Evolutionary conservation across 2,113 vertebrate genomes (phyloP).

Genomic region (Perognathus longimembris): DNA sequence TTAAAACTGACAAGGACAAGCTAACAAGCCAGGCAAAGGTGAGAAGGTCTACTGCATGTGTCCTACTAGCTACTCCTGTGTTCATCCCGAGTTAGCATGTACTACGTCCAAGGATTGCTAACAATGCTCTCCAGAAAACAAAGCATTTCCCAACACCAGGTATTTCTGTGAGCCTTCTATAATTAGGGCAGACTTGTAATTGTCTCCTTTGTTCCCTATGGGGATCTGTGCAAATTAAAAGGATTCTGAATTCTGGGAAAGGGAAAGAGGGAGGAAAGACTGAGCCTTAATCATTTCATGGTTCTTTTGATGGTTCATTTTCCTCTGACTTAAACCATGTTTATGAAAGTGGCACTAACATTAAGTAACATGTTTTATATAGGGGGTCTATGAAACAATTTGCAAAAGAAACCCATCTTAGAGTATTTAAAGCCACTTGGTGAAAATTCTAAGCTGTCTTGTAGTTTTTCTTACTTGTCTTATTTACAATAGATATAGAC

Average conservation of each 20-base stretch:
- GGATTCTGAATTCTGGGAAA: slow-evolving; percentile 43
- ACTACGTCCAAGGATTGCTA: neutral
- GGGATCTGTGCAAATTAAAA: slow-evolving; percentile 85
- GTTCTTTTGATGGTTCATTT: slow-evolving; percentile 34
- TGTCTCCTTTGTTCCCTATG: slow-evolving; percentile 82
- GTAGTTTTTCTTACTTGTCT: neutral
- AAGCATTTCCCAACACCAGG: slow-evolving; percentile 78
- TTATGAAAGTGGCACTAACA: neutral
- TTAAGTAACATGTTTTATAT: too few species aligned
- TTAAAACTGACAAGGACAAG: neutral
- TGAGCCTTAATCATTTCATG: neutral
- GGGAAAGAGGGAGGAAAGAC: neutral
- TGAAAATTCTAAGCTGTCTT: slow-evolving; percentile 14
- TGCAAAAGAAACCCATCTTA: neutral
- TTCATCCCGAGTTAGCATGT: neutral
- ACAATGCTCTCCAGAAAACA: slow-evolving; percentile 73
- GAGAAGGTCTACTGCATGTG: neutral
- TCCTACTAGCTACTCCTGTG: neutral
- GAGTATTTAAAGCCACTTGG: neutral
- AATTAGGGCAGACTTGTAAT: slow-evolving; percentile 86
- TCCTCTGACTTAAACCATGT: neutral
- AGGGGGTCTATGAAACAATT: neutral
- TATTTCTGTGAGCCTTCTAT: slow-evolving; percentile 81
- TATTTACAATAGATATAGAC: neutral
- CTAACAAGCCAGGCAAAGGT: neutral